Evolutionary conservation across 2,113 vertebrate species (phyloP).

Genomic region (Gila orcuttii): DNA sequence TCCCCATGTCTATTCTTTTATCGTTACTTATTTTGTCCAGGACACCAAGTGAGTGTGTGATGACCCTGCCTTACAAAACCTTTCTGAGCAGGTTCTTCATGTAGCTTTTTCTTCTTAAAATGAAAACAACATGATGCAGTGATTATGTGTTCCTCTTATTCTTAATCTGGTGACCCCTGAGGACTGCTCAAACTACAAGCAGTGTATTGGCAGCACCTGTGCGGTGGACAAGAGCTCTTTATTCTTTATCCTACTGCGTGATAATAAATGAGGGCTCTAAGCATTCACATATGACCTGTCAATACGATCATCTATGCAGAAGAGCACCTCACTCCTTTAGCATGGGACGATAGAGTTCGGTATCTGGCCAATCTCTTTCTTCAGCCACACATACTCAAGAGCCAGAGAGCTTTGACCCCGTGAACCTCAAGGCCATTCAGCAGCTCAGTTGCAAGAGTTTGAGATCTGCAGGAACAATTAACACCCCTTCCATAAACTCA

Average conservation of each 20-base stretch:
- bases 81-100: background rate
- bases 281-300: slow-evolving; percentile 69
- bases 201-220: slow-evolving; percentile 60
- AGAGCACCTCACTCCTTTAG: slow-evolving; percentile 48
- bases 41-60: background rate
- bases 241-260: slow-evolving; percentile 61
- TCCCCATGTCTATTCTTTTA: background rate
- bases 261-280: slow-evolving; percentile 52
- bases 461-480: slow-evolving; percentile 55
- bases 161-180: slow-evolving; percentile 61
- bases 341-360: slow-evolving; percentile 33
- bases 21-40: background rate
- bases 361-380: slow-evolving; percentile 40
- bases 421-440: slow-evolving; percentile 50
- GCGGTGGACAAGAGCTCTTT: slow-evolving; percentile 49
- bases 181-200: slow-evolving; percentile 64
- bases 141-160: slow-evolving; percentile 54
- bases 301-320: slow-evolving; percentile 49
- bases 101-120: slow-evolving; percentile 33
- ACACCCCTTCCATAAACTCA: slow-evolving; percentile 37
- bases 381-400: slow-evolving; percentile 52
- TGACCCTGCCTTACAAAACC: background rate
- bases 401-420: slow-evolving; percentile 47
- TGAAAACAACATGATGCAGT: slow-evolving; percentile 57
- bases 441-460: slow-evolving; percentile 41